Evolutionary conservation across 2,113 vertebrate species (phyloP).

Genomic region (Chitala chitala): DNA sequence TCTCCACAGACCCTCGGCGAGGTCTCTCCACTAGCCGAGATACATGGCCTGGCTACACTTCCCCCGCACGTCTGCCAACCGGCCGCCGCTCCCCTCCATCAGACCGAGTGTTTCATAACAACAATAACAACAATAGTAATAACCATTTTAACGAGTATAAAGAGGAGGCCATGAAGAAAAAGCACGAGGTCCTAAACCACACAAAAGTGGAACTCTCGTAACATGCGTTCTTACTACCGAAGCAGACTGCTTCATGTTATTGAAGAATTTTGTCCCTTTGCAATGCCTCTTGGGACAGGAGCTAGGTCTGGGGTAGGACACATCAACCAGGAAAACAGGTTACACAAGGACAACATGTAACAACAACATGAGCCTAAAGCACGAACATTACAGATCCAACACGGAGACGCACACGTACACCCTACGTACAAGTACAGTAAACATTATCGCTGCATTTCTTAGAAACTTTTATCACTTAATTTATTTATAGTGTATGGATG

Average conservation of each 20-base stretch:
- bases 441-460: conserved; percentile 51
- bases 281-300: conserved; percentile 20
- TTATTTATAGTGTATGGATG: conserved; percentile 14
- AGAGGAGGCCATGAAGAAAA: no score
- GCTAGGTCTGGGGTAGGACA: conserved; percentile 41
- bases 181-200: no score
- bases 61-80: no score
- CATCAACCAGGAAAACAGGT: conserved; percentile 43
- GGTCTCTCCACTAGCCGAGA: no score
- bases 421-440: conserved; percentile 34
- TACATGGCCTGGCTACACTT: no score
- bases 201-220: neutral
- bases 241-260: conserved; percentile 44
- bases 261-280: conserved; percentile 10
- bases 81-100: no score
- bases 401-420: conserved; percentile 42
- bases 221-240: conserved; percentile 32
- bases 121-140: neutral
- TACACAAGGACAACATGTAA: conserved; percentile 46
- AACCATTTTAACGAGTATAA: no score
- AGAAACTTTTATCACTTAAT: conserved; percentile 39
- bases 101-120: no score
- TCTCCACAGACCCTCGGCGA: no score
- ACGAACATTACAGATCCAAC: conserved; percentile 40
- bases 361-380: conserved; percentile 36